Percentiles rank a stretch among this genome's conserved stretches.
These are phyloP conservation scores for Atta texana DNA, from an alignment of 1,140 invertebrate species.

Conservation along the genomic window DNA sequence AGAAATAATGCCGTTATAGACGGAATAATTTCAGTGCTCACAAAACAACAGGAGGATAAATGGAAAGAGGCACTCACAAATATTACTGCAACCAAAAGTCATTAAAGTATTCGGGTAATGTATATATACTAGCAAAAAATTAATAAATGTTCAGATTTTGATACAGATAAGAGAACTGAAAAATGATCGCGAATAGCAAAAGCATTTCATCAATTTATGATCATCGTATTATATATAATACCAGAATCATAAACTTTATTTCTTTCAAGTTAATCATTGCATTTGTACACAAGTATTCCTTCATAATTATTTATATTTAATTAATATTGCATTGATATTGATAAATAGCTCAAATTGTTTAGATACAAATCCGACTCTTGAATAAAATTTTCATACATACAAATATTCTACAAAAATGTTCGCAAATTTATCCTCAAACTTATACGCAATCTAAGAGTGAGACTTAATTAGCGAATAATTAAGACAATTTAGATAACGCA, in stretches of 20 bases:
- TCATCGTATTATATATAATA: slow-evolving; percentile 7
- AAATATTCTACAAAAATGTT: slow-evolving; percentile 30
- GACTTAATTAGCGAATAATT: slow-evolving; percentile 9
- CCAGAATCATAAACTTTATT: slow-evolving; percentile 49
- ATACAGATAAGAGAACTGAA: slow-evolving; percentile 29
- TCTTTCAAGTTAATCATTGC: slow-evolving; percentile 29
- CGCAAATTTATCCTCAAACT: background rate
- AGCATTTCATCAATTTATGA: slow-evolving; percentile 37
- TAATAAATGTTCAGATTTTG: slow-evolving; percentile 30
- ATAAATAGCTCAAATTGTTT: slow-evolving; percentile 11
- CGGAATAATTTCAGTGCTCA: slow-evolving; percentile 58
- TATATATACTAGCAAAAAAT: slow-evolving; percentile 43
- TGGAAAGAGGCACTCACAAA: slow-evolving; percentile 63
- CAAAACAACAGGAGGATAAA: slow-evolving; percentile 68
- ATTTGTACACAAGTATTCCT: slow-evolving; percentile 46
- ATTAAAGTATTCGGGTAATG: slow-evolving; percentile 50
- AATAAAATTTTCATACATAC: background rate
- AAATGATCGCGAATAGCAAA: slow-evolving; percentile 33
- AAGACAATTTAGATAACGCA: background rate
- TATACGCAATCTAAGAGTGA: slow-evolving; percentile 26
- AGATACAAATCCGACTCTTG: background rate
- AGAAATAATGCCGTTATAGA: slow-evolving; percentile 65
- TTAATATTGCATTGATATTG: background rate
- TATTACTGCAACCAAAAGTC: slow-evolving; percentile 65
- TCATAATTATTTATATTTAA: slow-evolving; percentile 24